Percentiles rank a stretch among this genome's conserved stretches.
These are phyloP conservation scores for Oeneis ivallda DNA, from an alignment of 2,888 invertebrate species.

Conservation along the genomic window DNA sequence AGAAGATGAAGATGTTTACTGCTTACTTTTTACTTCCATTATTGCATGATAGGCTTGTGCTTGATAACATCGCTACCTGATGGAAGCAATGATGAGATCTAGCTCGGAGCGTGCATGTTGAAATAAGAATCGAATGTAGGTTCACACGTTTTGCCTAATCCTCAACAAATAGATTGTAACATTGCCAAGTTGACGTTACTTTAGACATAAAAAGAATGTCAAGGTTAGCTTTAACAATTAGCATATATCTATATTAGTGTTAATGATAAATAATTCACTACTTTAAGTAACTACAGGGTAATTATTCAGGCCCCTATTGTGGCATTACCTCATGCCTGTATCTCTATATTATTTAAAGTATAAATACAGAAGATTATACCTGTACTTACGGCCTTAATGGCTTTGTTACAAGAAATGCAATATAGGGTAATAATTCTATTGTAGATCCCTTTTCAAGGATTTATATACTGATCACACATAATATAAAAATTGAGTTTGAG, in stretches of 20 bases:
- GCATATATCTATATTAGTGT: conserved; percentile 54
- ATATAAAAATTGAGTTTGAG: neutral
- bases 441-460: conserved; percentile 3
- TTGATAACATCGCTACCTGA: no score
- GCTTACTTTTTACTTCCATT: no score
- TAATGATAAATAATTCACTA: conserved; percentile 49
- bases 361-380: conserved; percentile 15
- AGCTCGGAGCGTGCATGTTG: neutral
- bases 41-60: no score
- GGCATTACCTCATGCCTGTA: conserved; percentile 28
- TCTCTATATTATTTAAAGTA: conserved; percentile 25
- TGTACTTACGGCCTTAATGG: conserved; percentile 23
- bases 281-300: conserved; percentile 40
- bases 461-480: neutral
- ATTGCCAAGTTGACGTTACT: conserved; percentile 43
- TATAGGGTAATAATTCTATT: conserved; percentile 23
- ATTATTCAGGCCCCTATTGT: conserved; percentile 50
- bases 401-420: conserved; percentile 21
- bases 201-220: conserved; percentile 61
- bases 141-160: neutral
- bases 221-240: conserved; percentile 58
- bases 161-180: conserved; percentile 17
- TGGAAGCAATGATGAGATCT: no score
- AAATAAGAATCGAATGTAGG: conserved; percentile 7
- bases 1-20: no score